Conservation (phyloP, 2,797 vertebrate species). For the Tamandua tetradactyla region DNA sequence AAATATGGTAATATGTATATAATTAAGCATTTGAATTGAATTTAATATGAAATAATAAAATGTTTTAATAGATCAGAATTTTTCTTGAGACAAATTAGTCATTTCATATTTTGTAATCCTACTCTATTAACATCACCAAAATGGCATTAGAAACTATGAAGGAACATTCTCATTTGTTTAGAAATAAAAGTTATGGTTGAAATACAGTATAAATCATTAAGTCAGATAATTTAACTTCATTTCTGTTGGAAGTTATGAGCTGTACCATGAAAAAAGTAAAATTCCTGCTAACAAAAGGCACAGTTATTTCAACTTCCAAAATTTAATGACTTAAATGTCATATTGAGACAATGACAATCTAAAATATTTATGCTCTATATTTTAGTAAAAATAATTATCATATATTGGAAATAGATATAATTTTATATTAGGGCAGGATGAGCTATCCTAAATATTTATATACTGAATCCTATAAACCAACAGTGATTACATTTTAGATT, state of each 20-base stretch:
- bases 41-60: conserved; percentile 27
- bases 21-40: not conserved
- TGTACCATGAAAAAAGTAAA: conserved; percentile 57
- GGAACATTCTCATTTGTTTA: conserved; percentile 50
- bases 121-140: conserved; percentile 4
- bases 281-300: not conserved
- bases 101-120: not conserved
- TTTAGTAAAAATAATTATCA: conserved; percentile 11
- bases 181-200: conserved; percentile 50
- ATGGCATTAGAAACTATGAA: not conserved
- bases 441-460: not conserved
- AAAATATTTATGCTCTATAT: not conserved
- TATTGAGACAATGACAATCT: not conserved
- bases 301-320: conserved; percentile 36
- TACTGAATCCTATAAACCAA: not conserved
- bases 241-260: conserved; percentile 62
- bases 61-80: not conserved
- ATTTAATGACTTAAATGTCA: conserved; percentile 29
- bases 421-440: not conserved
- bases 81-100: not conserved
- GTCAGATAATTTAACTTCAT: conserved; percentile 59
- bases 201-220: conserved; percentile 62
- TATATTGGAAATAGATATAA: not conserved
- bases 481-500: not conserved
- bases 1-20: not conserved